phyloP scores from a whole-genome alignment of 2,797 vertebrate genomes.

The Sphaeramia orbicularis region DNA sequence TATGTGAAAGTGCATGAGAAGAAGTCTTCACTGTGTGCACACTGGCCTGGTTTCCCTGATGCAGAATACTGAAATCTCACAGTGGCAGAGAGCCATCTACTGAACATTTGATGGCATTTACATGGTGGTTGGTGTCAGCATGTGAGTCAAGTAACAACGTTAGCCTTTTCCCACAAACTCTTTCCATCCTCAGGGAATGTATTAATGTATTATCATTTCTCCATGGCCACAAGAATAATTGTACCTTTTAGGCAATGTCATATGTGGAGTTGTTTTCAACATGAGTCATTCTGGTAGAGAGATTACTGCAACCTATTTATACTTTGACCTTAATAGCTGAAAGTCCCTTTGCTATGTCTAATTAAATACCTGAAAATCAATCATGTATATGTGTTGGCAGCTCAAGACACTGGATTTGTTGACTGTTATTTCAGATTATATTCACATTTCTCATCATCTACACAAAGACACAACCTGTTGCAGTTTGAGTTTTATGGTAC shows the following conservation, averaged over 20 bases:
- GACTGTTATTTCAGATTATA: slow-evolving; percentile 15
- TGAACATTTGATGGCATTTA: slow-evolving; percentile 56
- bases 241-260: slow-evolving; percentile 18
- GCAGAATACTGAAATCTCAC: slow-evolving; percentile 4
- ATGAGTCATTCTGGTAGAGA: slow-evolving; percentile 34
- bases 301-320: slow-evolving; percentile 60
- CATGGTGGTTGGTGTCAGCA: not conserved
- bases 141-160: slow-evolving; percentile 10
- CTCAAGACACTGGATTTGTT: slow-evolving; percentile 20
- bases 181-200: not conserved
- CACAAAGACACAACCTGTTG: slow-evolving; percentile 21
- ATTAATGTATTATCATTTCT: not conserved
- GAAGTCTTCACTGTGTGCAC: not conserved
- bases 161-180: slow-evolving; percentile 3
- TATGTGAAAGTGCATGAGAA: not conserved
- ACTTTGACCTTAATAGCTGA: slow-evolving; percentile 66
- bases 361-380: slow-evolving; percentile 41
- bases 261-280: slow-evolving; percentile 51
- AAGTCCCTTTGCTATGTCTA: slow-evolving; percentile 50
- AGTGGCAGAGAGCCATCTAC: slow-evolving; percentile 62
- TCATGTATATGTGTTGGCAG: slow-evolving; percentile 36
- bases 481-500: slow-evolving; percentile 1
- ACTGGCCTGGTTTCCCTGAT: not conserved
- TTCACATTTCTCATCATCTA: slow-evolving; percentile 31
- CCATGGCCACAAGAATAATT: not conserved